phyloP scores from a whole-genome alignment of 2,797 vertebrate genomes.

The Leptoclinus maculatus region DNA sequence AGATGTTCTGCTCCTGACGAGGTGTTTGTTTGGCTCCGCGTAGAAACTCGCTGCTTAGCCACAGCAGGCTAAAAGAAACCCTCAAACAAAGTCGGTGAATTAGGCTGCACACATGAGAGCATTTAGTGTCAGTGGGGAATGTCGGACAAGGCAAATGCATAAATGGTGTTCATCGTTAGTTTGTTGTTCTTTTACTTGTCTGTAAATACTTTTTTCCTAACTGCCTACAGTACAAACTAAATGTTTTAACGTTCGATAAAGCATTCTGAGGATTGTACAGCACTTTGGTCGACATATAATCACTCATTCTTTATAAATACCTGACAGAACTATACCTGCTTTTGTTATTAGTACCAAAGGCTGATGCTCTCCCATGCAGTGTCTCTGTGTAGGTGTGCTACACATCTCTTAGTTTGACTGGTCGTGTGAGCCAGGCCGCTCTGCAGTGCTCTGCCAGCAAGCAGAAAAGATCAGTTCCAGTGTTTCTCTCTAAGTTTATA shows the following conservation, averaged over 20 bases:
- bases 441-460: background rate
- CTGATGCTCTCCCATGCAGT: background rate
- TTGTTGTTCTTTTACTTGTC: conserved; percentile 24
- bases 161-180: conserved; percentile 12
- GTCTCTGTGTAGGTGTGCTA: background rate
- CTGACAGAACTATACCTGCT: background rate
- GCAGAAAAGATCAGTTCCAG: no score
- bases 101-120: conserved; percentile 25
- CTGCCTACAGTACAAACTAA: background rate
- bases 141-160: conserved; percentile 21
- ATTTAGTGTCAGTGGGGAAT: conserved; percentile 33
- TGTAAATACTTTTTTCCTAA: conserved; percentile 7
- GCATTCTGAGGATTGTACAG: background rate
- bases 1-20: conserved; percentile 29
- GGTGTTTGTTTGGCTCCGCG: conserved; percentile 3
- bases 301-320: background rate
- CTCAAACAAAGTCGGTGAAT: conserved; percentile 12
- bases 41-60: conserved; percentile 5
- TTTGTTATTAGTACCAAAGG: background rate
- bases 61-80: background rate
- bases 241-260: background rate
- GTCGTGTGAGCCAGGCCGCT: background rate
- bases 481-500: background rate
- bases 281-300: background rate
- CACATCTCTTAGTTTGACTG: background rate